phyloP scores from a whole-genome alignment of 2,888 invertebrate species.

The Synergus umbraculus region DNA sequence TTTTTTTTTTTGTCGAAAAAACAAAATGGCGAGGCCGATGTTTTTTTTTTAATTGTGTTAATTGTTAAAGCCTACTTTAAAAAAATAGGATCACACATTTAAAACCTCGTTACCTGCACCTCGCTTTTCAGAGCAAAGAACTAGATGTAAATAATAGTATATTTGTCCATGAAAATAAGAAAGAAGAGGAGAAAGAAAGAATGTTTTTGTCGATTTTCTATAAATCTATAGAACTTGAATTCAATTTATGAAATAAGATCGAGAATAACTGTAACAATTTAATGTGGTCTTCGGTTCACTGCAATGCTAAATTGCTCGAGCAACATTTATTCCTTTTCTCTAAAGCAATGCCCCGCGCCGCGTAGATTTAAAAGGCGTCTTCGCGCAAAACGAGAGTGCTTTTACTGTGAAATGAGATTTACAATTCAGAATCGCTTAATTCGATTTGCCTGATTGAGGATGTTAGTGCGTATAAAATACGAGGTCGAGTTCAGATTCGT shows the following conservation, averaged over 20 bases:
- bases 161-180: too few species aligned
- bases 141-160: too few species aligned
- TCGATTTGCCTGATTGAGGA: conserved; percentile 20
- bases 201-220: not conserved
- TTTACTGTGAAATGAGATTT: conserved; percentile 27
- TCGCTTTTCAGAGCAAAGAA: too few species aligned
- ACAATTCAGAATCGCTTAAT: conserved; percentile 26
- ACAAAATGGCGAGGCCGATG: too few species aligned
- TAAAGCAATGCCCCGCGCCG: not conserved
- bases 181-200: not conserved
- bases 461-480: not conserved
- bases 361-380: conserved; percentile 26
- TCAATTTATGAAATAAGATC: not conserved
- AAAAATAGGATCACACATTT: too few species aligned
- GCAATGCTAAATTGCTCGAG: conserved; percentile 24
- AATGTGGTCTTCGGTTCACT: conserved; percentile 33
- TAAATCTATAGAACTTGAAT: conserved; percentile 10
- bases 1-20: too few species aligned
- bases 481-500: not conserved
- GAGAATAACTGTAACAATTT: conserved; percentile 1
- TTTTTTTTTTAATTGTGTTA: too few species aligned
- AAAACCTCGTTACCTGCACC: too few species aligned
- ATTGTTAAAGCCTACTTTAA: not conserved
- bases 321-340: conserved; percentile 26
- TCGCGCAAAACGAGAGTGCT: conserved; percentile 31